Evolutionary conservation across 2,888 invertebrate species (phyloP).

Genomic region (Rhynchonema sp.): DNA sequence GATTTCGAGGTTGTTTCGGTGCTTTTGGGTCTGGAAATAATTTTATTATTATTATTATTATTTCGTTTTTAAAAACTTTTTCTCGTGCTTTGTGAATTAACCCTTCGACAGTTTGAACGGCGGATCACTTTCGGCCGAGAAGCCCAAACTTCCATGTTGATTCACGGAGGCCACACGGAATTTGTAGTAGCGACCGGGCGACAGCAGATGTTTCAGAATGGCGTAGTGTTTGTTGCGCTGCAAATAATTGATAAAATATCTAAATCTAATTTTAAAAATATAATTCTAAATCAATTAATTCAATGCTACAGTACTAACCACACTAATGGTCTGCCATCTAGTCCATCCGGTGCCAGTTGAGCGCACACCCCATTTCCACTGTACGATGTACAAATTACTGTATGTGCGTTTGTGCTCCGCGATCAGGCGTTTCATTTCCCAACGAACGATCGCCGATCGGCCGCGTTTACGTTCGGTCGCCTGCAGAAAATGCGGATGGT

Average conservation of each 20-base stretch:
- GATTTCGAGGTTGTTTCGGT: constrained; percentile 16
- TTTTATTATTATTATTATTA: too few relatives aligned
- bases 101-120: constrained; percentile 21
- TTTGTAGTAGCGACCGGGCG: constrained; percentile 21
- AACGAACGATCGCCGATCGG: constrained; percentile 22
- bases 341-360: constrained; percentile 16
- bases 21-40: constrained; percentile 18
- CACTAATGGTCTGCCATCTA: constrained; percentile 23
- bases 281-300: background rate
- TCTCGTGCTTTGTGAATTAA: background rate
- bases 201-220: constrained; percentile 23
- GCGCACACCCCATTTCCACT: constrained; percentile 24
- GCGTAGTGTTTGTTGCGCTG: constrained; percentile 24
- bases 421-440: constrained; percentile 16
- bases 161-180: constrained; percentile 27
- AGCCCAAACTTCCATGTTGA: constrained; percentile 25
- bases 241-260: too few relatives aligned
- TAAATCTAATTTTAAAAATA: background rate
- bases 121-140: constrained; percentile 17
- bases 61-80: background rate
- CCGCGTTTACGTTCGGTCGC: background rate
- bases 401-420: constrained; percentile 14
- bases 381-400: constrained; percentile 20
- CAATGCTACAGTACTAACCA: constrained; percentile 8
- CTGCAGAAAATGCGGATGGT: too few relatives aligned